Evolutionary conservation across 2,888 invertebrate species (phyloP), one percentile per base, ranked within the genome.

Genomic region (Caenorhabditis sp.): DNA sequence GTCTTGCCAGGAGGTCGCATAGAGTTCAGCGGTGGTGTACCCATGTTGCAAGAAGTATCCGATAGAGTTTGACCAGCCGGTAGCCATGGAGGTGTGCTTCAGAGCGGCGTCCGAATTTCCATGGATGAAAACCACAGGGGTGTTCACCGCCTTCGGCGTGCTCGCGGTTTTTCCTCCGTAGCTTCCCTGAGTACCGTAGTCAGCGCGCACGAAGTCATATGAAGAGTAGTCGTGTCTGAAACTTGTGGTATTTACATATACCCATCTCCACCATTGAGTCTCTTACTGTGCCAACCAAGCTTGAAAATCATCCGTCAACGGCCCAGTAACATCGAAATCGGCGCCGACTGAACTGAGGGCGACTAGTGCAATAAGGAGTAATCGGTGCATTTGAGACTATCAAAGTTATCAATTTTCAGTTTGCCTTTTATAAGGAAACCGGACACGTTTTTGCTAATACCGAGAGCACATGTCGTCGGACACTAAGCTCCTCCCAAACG

Each of bases 61-160:
- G 31, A 86, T 82, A 1, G 80, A 82, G 35, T 85, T 85, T 19
- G 82, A 80, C 86, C 86, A 86, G 49, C 86, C 86, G 47, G 87
- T 87, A n/a, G 87, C 88, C 4, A 74, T 19, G 14, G 72, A 73
- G 14, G 59, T 59, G 4, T 35, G 35, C n/a, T 44, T 69, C 8
- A 89, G 81, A 2, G 89, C 89, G 0, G 88, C 80, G 58, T 89
- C 89, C 22, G 87, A 87, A 59, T 89, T 89, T 35, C 89, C 89
- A 66, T 89, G 89, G 59, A 88, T 87, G 75, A 88, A 85, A 26
- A 89, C 75, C n/a, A 89, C 82, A 1, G 87, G 87, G 19, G 75
- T 79, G 49, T 82, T 85, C 16, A 49, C 31, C 7, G 80, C 72
- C 12, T 47, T 66, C 38, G 75, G 51, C 2, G 69, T n/a, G 12